phyloP scores from a whole-genome alignment of 2,888 invertebrate genomes.

The Nebria brevicollis region DNA sequence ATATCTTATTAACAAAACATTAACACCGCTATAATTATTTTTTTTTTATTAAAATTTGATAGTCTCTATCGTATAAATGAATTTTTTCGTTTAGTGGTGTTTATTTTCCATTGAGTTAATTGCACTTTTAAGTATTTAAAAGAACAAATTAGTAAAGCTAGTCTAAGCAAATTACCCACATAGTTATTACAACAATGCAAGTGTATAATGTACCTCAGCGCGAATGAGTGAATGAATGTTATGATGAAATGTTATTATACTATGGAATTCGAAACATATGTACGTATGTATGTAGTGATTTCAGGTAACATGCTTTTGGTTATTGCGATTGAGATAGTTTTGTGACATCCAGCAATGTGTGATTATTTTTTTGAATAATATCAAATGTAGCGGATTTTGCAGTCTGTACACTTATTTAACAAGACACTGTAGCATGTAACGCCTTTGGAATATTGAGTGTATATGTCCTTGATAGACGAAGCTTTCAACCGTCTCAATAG shows the following conservation, averaged over 20 bases:
- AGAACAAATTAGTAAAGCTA: slow-evolving; percentile 13
- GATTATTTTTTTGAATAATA: background rate
- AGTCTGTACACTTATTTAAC: slow-evolving; percentile 40
- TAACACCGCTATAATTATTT: background rate
- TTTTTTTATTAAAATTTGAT: background rate
- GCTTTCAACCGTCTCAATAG: background rate
- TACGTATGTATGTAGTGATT: background rate
- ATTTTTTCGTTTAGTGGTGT: slow-evolving; percentile 33
- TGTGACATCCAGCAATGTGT: slow-evolving; percentile 19
- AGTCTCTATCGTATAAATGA: background rate
- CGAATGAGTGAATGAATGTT: slow-evolving; percentile 17
- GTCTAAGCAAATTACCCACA: slow-evolving; percentile 43
- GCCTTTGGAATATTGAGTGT: background rate
- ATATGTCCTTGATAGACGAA: background rate
- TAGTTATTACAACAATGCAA: slow-evolving; percentile 41
- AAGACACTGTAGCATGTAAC: slow-evolving; percentile 33
- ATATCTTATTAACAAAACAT: slow-evolving; percentile 12
- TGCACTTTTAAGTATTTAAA: slow-evolving; percentile 37
- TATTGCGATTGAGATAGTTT: slow-evolving; percentile 34
- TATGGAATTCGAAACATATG: slow-evolving; percentile 7
- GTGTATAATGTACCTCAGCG: slow-evolving; percentile 27
- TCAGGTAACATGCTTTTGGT: slow-evolving; percentile 27
- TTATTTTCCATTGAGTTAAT: slow-evolving; percentile 31
- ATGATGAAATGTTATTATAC: background rate
- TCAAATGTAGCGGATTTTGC: background rate